Evolutionary conservation across 2,113 vertebrate genomes (phyloP).

Genomic region (Corvus hawaiiensis): DNA sequence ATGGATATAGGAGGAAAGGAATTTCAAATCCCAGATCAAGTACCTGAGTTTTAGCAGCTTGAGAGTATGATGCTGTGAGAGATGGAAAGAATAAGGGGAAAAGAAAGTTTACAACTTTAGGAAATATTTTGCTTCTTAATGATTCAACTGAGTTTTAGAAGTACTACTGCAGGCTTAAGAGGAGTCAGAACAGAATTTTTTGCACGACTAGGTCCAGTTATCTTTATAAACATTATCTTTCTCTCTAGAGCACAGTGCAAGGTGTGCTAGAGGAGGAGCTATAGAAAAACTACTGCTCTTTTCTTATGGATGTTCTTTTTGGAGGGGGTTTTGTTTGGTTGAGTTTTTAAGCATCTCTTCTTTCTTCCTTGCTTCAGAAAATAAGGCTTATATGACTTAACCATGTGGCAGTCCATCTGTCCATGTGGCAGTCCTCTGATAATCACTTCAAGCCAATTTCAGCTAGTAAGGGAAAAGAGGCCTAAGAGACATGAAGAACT

Average conservation of each 20-base stretch:
- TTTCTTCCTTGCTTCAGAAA: background rate
- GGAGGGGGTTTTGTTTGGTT: rapidly evolving
- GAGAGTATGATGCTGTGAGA: background rate
- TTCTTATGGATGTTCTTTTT: background rate
- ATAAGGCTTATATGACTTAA: background rate
- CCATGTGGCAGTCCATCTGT: background rate
- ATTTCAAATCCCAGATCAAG: background rate
- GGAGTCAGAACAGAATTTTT: background rate
- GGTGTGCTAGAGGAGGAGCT: background rate
- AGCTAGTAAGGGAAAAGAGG: background rate
- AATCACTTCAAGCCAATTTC: background rate
- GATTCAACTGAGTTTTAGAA: background rate
- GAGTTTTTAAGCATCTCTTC: background rate
- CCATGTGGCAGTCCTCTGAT: background rate
- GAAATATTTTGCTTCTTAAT: background rate
- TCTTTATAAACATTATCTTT: background rate
- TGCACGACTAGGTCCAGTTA: background rate
- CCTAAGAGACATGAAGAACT: background rate
- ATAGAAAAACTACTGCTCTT: background rate
- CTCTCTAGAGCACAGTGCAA: background rate
- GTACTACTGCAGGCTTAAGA: background rate
- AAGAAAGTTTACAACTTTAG: background rate
- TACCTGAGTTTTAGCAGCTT: background rate
- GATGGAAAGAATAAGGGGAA: background rate
- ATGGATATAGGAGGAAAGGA: background rate